Evolutionary conservation across 1,140 invertebrate genomes (phyloP).

Genomic region (Dermatophagoides farinae): DNA sequence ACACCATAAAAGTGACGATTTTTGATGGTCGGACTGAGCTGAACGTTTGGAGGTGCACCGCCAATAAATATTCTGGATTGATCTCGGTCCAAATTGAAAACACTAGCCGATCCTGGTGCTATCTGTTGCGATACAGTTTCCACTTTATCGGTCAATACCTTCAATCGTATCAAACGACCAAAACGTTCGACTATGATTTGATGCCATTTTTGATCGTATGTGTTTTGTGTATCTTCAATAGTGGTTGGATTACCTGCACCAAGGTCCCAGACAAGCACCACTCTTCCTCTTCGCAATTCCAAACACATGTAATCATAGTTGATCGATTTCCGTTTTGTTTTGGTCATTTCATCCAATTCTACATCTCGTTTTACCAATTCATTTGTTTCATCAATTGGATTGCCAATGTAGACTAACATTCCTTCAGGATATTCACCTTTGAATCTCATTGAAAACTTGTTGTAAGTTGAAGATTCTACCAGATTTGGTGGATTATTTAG

Average conservation of each 20-base stretch:
- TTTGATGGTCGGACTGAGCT: conserved; percentile 40
- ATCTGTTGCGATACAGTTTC: conserved; percentile 34
- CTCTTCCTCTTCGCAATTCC: conserved; percentile 66
- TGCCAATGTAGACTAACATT: conserved; percentile 70
- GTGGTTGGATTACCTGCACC: conserved; percentile 57
- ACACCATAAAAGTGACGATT: conserved; percentile 59
- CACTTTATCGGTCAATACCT: conserved; percentile 42
- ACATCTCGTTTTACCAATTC: background rate
- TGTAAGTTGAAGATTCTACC: conserved; percentile 57
- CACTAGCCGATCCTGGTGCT: conserved; percentile 43
- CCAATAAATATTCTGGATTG: conserved; percentile 74
- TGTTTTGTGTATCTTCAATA: conserved; percentile 39
- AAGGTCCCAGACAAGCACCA: conserved; percentile 62
- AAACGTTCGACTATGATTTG: conserved; percentile 65
- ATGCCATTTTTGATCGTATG: conserved; percentile 57
- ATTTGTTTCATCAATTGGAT: conserved; percentile 34
- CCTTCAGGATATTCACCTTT: conserved; percentile 56
- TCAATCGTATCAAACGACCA: conserved; percentile 51
- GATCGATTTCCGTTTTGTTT: background rate
- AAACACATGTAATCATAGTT: conserved; percentile 67
- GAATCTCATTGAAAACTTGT: conserved; percentile 60
- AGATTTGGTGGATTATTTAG: conserved; percentile 61
- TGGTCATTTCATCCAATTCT: background rate
- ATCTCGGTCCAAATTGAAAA: conserved; percentile 65
- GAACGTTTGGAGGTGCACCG: conserved; percentile 42